phyloP scores from a whole-genome alignment of 2,113 vertebrate genomes.

The Hydropotes inermis region DNA sequence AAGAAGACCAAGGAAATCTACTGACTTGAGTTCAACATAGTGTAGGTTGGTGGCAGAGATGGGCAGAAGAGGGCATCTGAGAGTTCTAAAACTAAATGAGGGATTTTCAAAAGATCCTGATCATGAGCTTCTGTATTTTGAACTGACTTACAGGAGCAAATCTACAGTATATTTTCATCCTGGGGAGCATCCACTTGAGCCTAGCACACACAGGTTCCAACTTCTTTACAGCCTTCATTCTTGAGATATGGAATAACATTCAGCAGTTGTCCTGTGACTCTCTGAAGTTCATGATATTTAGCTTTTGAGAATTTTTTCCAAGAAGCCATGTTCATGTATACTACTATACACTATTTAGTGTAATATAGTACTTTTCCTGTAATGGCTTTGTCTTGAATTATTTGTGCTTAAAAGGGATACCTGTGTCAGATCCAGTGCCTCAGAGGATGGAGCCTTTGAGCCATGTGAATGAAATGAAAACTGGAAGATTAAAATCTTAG shows the following conservation, averaged over 20 bases:
- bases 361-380: not conserved
- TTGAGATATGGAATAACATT: not conserved
- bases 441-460: conserved; percentile 2
- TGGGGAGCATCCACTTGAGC: not conserved
- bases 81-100: not conserved
- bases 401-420: not conserved
- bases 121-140: not conserved
- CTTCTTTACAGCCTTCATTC: not conserved
- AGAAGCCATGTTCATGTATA: not conserved
- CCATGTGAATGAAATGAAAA: conserved; percentile 29
- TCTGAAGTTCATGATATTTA: not conserved
- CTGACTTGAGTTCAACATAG: not conserved
- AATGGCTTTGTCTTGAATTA: not conserved
- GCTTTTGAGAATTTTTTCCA: conserved; percentile 23
- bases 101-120: not conserved
- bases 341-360: not conserved
- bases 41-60: not conserved
- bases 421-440: not conserved
- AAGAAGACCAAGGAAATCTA: not conserved
- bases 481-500: conserved; percentile 18
- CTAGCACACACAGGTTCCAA: not conserved
- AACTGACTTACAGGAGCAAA: not conserved
- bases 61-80: not conserved
- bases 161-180: not conserved
- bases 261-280: not conserved